These are phyloP conservation scores for Neotoxoptera formosana DNA, from an alignment of 1,140 invertebrate species.

Conservation along the genomic window DNA sequence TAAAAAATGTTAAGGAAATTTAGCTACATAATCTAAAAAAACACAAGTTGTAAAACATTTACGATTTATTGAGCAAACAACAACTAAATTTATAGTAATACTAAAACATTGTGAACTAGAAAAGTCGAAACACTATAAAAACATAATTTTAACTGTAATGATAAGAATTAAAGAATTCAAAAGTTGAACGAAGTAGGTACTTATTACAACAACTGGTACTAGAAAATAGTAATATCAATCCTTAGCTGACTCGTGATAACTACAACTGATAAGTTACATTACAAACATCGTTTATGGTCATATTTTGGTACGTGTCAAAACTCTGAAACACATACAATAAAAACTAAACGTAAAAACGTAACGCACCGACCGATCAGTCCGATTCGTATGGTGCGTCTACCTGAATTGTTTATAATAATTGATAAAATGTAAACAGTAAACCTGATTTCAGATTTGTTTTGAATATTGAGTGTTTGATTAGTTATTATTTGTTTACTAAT, in stretches of 20 bases:
- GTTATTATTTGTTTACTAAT: too few species aligned
- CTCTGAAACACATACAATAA: neutral
- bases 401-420: neutral
- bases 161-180: constrained; percentile 31
- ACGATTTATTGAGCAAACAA: neutral
- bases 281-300: neutral
- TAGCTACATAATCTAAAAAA: neutral
- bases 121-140: neutral
- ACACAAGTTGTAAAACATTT: neutral
- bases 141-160: constrained; percentile 42
- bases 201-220: neutral
- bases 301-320: neutral
- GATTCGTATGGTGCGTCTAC: neutral
- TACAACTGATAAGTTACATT: neutral
- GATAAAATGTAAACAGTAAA: neutral
- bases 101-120: neutral
- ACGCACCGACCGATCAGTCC: neutral
- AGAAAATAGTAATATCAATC: neutral
- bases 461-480: neutral
- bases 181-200: neutral
- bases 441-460: neutral
- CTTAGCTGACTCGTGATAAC: neutral
- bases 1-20: neutral
- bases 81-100: neutral
- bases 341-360: neutral